Conservation (phyloP, 2,113 vertebrate genomes). For the Maccullochella peelii region DNA sequence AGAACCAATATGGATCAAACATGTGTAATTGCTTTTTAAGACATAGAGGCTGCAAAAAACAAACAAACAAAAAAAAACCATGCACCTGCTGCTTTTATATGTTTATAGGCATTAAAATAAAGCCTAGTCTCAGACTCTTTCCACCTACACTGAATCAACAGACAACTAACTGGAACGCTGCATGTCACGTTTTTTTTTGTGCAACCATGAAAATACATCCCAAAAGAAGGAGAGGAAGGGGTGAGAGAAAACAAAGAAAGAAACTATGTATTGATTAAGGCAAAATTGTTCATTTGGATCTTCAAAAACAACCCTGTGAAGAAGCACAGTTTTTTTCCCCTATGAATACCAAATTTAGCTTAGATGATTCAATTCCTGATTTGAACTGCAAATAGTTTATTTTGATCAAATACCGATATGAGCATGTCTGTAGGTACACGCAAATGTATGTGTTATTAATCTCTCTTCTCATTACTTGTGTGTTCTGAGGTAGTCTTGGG, state of each 20-base stretch:
- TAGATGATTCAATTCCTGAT: neutral
- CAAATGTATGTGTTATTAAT: neutral
- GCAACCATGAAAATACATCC: neutral
- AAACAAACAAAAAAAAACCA: too few species aligned
- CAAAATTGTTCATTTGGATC: constrained; percentile 37
- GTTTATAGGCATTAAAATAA: neutral
- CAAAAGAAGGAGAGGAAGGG: neutral
- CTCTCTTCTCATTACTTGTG: neutral
- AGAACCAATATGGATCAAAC: constrained; percentile 6
- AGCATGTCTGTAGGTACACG: neutral
- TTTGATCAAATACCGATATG: neutral
- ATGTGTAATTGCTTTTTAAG: neutral
- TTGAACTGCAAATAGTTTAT: neutral
- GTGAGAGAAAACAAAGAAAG: constrained; percentile 9
- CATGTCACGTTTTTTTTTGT: neutral
- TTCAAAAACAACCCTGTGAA: neutral
- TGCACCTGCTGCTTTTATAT: neutral
- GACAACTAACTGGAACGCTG: neutral
- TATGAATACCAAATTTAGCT: neutral
- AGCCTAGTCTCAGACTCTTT: neutral
- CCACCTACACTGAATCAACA: neutral
- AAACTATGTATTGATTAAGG: constrained; percentile 57
- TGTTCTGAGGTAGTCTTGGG: constrained; percentile 80
- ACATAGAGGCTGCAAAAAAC: neutral
- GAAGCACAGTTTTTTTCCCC: neutral